Conservation (phyloP, 2,888 invertebrate species). For the Drosophila subquinaria region DNA sequence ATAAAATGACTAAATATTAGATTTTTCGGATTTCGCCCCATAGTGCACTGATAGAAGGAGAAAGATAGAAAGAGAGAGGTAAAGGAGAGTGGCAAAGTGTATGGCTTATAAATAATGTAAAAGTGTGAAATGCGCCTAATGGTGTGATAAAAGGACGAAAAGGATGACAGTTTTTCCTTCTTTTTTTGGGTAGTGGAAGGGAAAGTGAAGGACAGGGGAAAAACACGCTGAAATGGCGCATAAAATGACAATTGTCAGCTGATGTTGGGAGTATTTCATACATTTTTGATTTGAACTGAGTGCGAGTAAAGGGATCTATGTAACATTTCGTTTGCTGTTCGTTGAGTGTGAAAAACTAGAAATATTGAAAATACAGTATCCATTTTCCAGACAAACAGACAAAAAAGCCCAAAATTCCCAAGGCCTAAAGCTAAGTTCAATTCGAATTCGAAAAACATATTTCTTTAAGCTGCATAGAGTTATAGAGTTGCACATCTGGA, state of each 20-base stretch:
- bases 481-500: background rate
- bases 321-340: constrained; percentile 63
- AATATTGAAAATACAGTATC: constrained; percentile 31
- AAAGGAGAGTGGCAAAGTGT: constrained; percentile 54
- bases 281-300: constrained; percentile 29
- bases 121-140: constrained; percentile 82
- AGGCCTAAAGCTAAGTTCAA: constrained; percentile 13
- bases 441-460: constrained; percentile 15
- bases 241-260: constrained; percentile 79
- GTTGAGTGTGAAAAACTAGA: constrained; percentile 14
- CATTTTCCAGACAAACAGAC: constrained; percentile 26
- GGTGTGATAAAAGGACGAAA: constrained; percentile 70
- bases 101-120: constrained; percentile 79
- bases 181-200: no score
- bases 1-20: no score
- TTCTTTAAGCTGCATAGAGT: constrained; percentile 3
- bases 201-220: background rate
- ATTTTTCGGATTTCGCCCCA: no score
- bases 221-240: constrained; percentile 66
- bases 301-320: constrained; percentile 44
- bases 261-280: constrained; percentile 56
- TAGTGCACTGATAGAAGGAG: constrained; percentile 3
- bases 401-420: constrained; percentile 44
- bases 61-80: constrained; percentile 13
- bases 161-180: constrained; percentile 44